phyloP scores from a whole-genome alignment of 1,140 invertebrate species.

The Drosophila sp. region DNA sequence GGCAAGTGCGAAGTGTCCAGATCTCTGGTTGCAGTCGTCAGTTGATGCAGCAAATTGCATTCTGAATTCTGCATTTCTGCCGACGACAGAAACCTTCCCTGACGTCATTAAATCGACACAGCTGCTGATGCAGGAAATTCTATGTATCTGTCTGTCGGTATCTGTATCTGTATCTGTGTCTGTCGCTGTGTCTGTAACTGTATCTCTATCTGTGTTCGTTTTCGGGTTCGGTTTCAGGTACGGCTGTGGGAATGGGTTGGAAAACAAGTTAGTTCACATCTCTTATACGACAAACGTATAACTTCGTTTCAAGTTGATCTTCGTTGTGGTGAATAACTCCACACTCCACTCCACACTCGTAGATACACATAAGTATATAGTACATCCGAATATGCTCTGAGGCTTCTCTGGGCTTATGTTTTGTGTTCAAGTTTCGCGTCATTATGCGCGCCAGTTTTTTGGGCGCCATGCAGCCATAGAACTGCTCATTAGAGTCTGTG shows the following conservation, averaged over 20 bases:
- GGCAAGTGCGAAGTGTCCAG: slow-evolving; percentile 16
- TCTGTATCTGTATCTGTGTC: slow-evolving; percentile 31
- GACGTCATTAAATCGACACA: slow-evolving; percentile 41
- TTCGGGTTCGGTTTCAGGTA: slow-evolving; percentile 9
- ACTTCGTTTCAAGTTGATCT: slow-evolving; percentile 30
- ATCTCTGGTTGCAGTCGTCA: slow-evolving; percentile 46
- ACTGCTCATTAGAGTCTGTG: slow-evolving; percentile 30
- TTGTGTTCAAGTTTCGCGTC: slow-evolving; percentile 67
- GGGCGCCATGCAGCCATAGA: slow-evolving; percentile 62
- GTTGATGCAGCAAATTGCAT: slow-evolving; percentile 21
- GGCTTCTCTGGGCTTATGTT: slow-evolving; percentile 47
- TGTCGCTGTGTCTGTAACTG: background rate
- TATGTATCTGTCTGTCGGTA: slow-evolving; percentile 76
- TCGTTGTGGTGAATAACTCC: slow-evolving; percentile 44
- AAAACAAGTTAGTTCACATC: slow-evolving; percentile 64
- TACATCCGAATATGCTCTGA: background rate
- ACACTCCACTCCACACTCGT: slow-evolving; percentile 1
- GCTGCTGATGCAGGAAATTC: slow-evolving; percentile 70
- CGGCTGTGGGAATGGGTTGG: background rate
- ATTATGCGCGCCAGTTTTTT: slow-evolving; percentile 68
- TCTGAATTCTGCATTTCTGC: slow-evolving; percentile 7
- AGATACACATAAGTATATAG: background rate
- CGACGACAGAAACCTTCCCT: slow-evolving; percentile 9
- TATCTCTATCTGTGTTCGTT: background rate
- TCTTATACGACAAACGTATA: slow-evolving; percentile 60